Percentiles rank a stretch among this genome's conserved stretches.
phyloP scores from a whole-genome alignment of 2,888 invertebrate species.

The Amitus sp. region DNA sequence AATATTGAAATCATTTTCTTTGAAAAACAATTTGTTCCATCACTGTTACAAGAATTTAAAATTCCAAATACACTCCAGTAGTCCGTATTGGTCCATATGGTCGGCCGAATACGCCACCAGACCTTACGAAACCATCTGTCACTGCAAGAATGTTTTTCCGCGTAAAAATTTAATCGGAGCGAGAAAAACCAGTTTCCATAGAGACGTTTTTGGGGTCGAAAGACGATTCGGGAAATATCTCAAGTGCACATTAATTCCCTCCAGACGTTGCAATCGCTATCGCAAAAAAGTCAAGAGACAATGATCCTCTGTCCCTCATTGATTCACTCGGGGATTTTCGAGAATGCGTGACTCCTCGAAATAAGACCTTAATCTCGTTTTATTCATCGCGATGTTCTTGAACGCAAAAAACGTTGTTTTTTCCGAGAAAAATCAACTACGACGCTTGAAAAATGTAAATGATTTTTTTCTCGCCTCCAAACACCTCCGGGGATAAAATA shows the following conservation, averaged over 20 bases:
- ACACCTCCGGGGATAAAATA: too few relatives aligned
- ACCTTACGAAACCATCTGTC: background rate
- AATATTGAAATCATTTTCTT: too few relatives aligned
- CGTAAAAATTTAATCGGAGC: background rate
- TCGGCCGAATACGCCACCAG: too few relatives aligned
- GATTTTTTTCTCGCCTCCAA: background rate
- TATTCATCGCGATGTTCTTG: too few relatives aligned
- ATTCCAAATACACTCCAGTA: too few relatives aligned
- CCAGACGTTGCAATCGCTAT: too few relatives aligned
- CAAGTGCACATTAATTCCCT: too few relatives aligned
- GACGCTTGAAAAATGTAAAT: background rate
- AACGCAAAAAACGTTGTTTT: too few relatives aligned
- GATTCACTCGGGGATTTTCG: background rate
- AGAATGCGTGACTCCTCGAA: background rate
- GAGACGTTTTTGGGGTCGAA: background rate
- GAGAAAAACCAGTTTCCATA: background rate
- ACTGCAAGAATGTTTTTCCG: conserved; percentile 1
- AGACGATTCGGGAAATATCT: too few relatives aligned
- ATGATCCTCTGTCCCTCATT: background rate
- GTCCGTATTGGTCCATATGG: too few relatives aligned
- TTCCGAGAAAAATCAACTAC: background rate
- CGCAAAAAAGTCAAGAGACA: background rate
- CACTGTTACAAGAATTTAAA: too few relatives aligned
- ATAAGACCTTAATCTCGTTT: background rate
- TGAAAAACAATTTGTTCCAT: too few relatives aligned